Percentiles rank a stretch among this genome's conserved stretches.
Conservation (phyloP, 2,797 vertebrate species). For the Rhodeus uyekii region DNA sequence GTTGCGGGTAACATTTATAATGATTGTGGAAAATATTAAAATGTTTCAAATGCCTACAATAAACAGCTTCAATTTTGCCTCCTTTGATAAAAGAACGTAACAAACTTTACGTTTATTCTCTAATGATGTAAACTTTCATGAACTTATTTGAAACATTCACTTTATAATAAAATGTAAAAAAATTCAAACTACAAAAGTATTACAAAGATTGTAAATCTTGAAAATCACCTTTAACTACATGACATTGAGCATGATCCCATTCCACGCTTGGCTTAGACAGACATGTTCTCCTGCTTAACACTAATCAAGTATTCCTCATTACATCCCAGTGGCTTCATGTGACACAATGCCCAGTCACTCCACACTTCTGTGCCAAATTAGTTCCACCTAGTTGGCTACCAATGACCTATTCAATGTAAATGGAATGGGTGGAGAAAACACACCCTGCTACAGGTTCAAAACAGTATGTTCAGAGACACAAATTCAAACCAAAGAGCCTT, state of each 20-base stretch:
- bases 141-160: neutral
- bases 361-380: constrained; percentile 88
- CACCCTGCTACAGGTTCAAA: constrained; percentile 74
- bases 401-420: constrained; percentile 90
- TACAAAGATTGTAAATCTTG: neutral
- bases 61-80: neutral
- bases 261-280: constrained; percentile 55
- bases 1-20: constrained; percentile 47
- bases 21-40: constrained; percentile 24
- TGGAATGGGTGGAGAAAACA: constrained; percentile 77
- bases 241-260: constrained; percentile 31
- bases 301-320: constrained; percentile 79
- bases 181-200: too few relatives aligned
- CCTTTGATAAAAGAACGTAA: neutral
- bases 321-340: constrained; percentile 77
- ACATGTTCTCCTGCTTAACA: constrained; percentile 65
- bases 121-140: neutral
- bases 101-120: neutral
- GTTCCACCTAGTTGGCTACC: constrained; percentile 91
- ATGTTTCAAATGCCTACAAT: constrained; percentile 12
- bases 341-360: constrained; percentile 81
- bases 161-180: neutral
- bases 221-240: neutral
- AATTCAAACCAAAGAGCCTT: constrained; percentile 13
- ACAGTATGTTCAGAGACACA: constrained; percentile 73